These are phyloP conservation scores for Lepus timidus DNA, from an alignment of 2,113 vertebrate species.

Conservation along the genomic window DNA sequence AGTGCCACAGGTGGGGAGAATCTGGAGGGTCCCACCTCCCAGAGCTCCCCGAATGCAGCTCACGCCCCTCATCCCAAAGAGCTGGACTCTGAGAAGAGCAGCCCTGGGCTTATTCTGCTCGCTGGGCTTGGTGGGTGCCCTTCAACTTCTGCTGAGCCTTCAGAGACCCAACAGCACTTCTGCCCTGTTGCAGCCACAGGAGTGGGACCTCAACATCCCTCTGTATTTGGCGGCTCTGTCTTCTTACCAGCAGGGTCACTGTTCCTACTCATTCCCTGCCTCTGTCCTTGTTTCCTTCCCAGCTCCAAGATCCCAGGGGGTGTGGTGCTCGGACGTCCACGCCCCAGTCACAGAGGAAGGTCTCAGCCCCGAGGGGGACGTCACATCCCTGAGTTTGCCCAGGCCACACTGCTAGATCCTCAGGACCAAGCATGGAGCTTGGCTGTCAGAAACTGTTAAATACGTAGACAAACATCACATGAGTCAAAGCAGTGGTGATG, in stretches of 20 bases:
- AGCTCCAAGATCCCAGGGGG: neutral
- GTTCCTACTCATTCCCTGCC: neutral
- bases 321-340: neutral
- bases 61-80: neutral
- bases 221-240: neutral
- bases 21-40: neutral
- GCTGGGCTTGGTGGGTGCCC: neutral
- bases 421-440: neutral
- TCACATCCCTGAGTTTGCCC: too few species aligned
- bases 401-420: neutral
- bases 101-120: neutral
- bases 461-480: neutral
- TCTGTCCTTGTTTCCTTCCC: neutral
- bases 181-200: accelerated
- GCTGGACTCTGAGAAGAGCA: neutral
- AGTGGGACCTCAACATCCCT: accelerated
- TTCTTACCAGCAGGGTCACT: neutral
- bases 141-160: neutral
- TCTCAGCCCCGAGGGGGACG: neutral
- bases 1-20: neutral
- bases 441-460: neutral
- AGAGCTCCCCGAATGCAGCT: neutral
- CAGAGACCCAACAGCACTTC: neutral
- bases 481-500: neutral
- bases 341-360: neutral